Percentiles rank a stretch among this genome's conserved stretches.
These are phyloP conservation scores for Etheostoma nigrum DNA, from an alignment of 2,797 vertebrate genomes.

Conservation along the genomic window DNA sequence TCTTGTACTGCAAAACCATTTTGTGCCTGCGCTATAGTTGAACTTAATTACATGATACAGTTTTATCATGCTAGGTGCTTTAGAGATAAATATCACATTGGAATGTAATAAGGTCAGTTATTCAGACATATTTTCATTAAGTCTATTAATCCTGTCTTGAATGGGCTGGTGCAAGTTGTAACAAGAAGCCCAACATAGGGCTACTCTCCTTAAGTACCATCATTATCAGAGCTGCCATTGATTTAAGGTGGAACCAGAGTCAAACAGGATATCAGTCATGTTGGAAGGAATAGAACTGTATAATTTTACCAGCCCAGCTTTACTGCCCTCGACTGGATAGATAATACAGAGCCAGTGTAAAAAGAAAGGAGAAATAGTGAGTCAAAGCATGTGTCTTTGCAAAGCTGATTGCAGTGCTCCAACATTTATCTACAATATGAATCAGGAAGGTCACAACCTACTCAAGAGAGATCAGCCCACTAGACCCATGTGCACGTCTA, in stretches of 20 bases:
- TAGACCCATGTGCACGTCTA: constrained; percentile 33
- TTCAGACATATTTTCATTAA: constrained; percentile 61
- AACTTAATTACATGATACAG: constrained; percentile 54
- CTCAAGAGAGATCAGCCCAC: constrained; percentile 30
- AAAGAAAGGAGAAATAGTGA: constrained; percentile 36
- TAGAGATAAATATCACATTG: constrained; percentile 57
- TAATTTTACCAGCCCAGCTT: constrained; percentile 49
- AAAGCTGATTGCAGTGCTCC: constrained; percentile 25
- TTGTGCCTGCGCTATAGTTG: constrained; percentile 42
- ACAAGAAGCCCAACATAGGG: constrained; percentile 35
- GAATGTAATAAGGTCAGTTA: constrained; percentile 56
- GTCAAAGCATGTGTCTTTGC: constrained; percentile 48
- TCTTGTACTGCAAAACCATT: constrained; percentile 62
- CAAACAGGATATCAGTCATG: constrained; percentile 35
- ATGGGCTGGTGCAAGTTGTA: constrained; percentile 54
- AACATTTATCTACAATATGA: constrained; percentile 27
- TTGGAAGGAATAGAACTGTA: constrained; percentile 24
- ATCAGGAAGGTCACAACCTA: constrained; percentile 28
- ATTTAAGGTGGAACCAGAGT: constrained; percentile 63
- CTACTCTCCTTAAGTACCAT: constrained; percentile 39
- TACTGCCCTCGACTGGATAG: constrained; percentile 35
- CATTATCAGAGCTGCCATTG: constrained; percentile 48
- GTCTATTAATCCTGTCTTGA: constrained; percentile 54
- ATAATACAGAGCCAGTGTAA: constrained; percentile 34
- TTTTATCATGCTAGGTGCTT: constrained; percentile 37